A percentile compares a stretch with the other conserved stretches of the same genome.
Evolutionary conservation across 1,140 invertebrate species (phyloP).

Genomic region (Cotesia typhae): DNA sequence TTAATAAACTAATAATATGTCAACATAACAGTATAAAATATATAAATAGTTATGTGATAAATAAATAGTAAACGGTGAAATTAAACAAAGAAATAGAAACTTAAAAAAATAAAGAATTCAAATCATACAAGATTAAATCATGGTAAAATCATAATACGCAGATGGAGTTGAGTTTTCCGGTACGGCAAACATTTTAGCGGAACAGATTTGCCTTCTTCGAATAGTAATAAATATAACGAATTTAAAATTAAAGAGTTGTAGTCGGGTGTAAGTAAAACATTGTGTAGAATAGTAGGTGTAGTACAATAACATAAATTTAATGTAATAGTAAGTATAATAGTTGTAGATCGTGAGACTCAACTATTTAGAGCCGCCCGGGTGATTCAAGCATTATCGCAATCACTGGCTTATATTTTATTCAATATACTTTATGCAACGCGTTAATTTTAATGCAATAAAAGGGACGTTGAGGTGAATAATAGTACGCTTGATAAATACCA

Average conservation of each 20-base stretch:
- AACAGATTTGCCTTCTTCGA: constrained; percentile 17
- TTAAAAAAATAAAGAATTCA: too few relatives aligned
- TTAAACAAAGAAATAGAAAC: too few relatives aligned
- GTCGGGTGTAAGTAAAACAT: neutral
- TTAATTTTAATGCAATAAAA: too few relatives aligned
- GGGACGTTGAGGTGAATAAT: too few relatives aligned
- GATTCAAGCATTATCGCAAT: neutral
- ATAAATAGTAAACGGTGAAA: too few relatives aligned
- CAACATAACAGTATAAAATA: neutral
- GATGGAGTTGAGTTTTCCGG: neutral
- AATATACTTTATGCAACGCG: too few relatives aligned
- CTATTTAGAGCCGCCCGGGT: neutral
- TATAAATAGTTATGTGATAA: too few relatives aligned
- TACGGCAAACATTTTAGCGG: constrained; percentile 11
- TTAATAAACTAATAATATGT: too few relatives aligned
- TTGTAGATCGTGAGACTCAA: constrained; percentile 12
- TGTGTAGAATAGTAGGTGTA: too few relatives aligned
- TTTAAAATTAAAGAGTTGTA: neutral
- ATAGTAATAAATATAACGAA: constrained; percentile 16
- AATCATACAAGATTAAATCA: too few relatives aligned
- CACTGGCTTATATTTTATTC: constrained; percentile 2
- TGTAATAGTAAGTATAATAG: neutral
- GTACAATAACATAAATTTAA: neutral
- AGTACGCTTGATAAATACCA: too few relatives aligned
- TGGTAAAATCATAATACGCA: neutral